Evolutionary conservation across 2,113 vertebrate genomes (phyloP).

Genomic region (Amphilophus citrinellus): DNA sequence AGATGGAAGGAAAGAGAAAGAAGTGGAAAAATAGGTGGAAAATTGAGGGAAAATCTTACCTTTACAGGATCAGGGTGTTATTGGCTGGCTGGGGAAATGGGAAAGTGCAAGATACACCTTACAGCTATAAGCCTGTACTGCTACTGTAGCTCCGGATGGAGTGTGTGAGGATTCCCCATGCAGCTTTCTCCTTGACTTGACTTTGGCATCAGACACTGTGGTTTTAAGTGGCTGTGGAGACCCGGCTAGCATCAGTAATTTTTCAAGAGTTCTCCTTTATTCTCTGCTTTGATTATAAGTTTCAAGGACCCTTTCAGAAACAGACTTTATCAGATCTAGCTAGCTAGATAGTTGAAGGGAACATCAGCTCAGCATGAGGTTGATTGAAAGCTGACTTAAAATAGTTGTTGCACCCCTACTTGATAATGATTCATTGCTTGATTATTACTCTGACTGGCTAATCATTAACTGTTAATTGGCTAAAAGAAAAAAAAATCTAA

Average conservation of each 20-base stretch:
- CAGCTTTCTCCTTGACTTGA: constrained; percentile 50
- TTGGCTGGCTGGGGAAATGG: constrained; percentile 34
- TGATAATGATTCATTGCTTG: too few relatives aligned
- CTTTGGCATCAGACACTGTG: constrained; percentile 52
- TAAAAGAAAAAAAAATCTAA: too few relatives aligned
- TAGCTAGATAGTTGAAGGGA: neutral
- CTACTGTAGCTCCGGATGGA: constrained; percentile 20
- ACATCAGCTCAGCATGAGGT: neutral
- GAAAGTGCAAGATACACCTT: constrained; percentile 55
- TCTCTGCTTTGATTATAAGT: neutral
- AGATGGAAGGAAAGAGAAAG: constrained; percentile 4
- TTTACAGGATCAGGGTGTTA: constrained; percentile 48
- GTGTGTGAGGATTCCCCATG: constrained; percentile 27
- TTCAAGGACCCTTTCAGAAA: neutral
- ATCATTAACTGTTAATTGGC: neutral
- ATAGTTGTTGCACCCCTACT: too few relatives aligned
- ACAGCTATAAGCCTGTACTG: constrained; percentile 45
- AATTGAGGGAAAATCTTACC: constrained; percentile 40
- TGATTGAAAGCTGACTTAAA: neutral
- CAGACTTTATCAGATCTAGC: neutral
- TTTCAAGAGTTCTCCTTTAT: neutral
- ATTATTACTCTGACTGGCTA: neutral
- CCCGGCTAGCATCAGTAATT: constrained; percentile 11
- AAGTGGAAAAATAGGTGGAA: constrained; percentile 36
- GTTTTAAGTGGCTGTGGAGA: constrained; percentile 18